Evolutionary conservation across 2,113 vertebrate genomes (phyloP), one percentile per base, ranked within the genome.

Genomic region (Phasianus colchicus): DNA sequence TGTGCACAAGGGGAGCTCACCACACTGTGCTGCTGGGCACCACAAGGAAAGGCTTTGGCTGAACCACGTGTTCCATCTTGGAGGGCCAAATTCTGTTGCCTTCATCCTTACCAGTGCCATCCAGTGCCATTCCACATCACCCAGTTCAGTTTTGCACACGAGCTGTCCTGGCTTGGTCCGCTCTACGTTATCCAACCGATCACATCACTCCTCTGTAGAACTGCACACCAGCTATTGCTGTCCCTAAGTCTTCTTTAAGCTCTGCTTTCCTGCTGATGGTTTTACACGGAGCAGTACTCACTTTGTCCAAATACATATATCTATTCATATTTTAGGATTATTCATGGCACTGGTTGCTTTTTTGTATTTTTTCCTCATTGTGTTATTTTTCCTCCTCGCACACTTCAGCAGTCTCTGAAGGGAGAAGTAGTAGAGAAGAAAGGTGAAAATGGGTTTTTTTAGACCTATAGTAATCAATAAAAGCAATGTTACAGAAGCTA

Each of bases 381-480:
- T 16, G 60, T 32, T 91, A 58, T 74, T 78, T 95, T 83, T 90
- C 29, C 75, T 57, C 71, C 90, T 60, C 52, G 47, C 13, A 2
- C 18, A 30, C 38, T 29, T 77, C 72, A 75, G 34, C 63, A 72
- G 40, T 12, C 55, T 47, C 83, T 83, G 69, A 83, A 64, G 20
- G 67, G 66, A 17, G 80, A 75, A 86, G 25, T 9, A 3, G 8
- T n/a, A 40, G 64, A 71, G 16, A 64, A 95, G n/a, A 79, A 66
- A 52, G 58, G 73, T 83, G 64, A 64, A 81, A 92, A 83, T 64
- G 7, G 38, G 87, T 95, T 89, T 95, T 92, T 66, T 52, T 30
- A 91, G 67, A 71, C 45, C 32, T 70, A 50, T 4, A 50, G 38
- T 64, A 89, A 82, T 96, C 91, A 95, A 78, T 91, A 92, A 95